Base-by-base conservation (phyloP, 2,113 vertebrate species). In the Petromus typicus region DNA sequence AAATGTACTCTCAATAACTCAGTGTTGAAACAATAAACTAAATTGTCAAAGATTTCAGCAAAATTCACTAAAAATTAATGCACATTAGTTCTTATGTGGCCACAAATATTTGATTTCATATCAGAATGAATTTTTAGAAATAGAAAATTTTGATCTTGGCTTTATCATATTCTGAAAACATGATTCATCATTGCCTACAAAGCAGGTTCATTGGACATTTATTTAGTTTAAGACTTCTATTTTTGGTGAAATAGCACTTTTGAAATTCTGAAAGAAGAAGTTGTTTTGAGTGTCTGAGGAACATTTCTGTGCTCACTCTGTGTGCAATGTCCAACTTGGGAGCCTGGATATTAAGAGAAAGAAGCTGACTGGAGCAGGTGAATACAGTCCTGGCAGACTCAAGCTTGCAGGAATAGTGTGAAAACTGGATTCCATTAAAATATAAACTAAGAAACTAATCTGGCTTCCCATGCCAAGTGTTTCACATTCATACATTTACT, bases 391-490 rank as follows among this genome's bases (percentile, higher is more conserved):
- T 78, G 61, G 23, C 43, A 51, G 16, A 45, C 34, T 59, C 7
- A 78, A 89, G 64, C 2, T 67, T 3, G 37, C 8, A 80, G 17
- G 95, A 83, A 84, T 84, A 43, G n/a, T 5, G 54, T 7, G 94
- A 94, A 95, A 93, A 76, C 10, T 66, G 25, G n/a, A 86, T 69
- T 93, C 10, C 67, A 69, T 61, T 90, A 78, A 94, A 96, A 83
- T 59, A 87, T 82, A 93, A 93, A 63, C 67, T 79, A 83, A 82
- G 63, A 82, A 89, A 88, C 80, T 54, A 95, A 92, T 79, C 17
- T 78, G 79, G 71, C 48, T 76, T 22, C 7, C 82, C 32, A 94
- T 78, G 32, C 10, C 43, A 73, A 96, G 40, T 56, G 45, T 5
- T 76, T 91, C 12, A 75, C 43, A 79, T 69, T 66, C 57, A 57